A percentile compares a stretch with the other conserved stretches of the same genome.
phyloP scores from a whole-genome alignment of 1,140 invertebrate genomes.

The Panagrolaimus sp. region DNA sequence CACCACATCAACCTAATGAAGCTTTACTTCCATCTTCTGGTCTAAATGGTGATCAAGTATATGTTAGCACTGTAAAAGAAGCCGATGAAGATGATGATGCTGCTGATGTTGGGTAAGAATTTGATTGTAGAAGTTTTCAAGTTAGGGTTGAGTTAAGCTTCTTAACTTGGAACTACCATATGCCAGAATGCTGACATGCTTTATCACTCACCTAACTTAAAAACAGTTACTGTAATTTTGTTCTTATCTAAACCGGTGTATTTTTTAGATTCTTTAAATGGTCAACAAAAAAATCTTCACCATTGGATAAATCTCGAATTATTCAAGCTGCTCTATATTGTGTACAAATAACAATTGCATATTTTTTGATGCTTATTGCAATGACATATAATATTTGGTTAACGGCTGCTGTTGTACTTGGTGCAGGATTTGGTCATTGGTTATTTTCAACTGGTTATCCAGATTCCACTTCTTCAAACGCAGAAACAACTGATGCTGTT shows the following conservation, averaged over 20 bases:
- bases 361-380: slow-evolving; percentile 89
- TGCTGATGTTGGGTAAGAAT: slow-evolving; percentile 19
- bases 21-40: slow-evolving; percentile 7
- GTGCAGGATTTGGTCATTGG: slow-evolving; percentile 83
- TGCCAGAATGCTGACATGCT: too few species aligned
- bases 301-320: slow-evolving; percentile 14
- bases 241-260: too few species aligned
- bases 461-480: slow-evolving; percentile 26
- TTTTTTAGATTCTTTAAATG: slow-evolving; percentile 10
- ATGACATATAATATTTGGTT: slow-evolving; percentile 96
- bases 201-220: too few species aligned
- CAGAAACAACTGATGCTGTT: slow-evolving; percentile 28
- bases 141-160: too few species aligned
- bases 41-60: slow-evolving; percentile 13
- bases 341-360: slow-evolving; percentile 79
- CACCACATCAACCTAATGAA: neutral
- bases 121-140: too few species aligned
- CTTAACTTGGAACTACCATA: too few species aligned
- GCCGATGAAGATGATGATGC: slow-evolving; percentile 11
- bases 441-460: slow-evolving; percentile 67
- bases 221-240: too few species aligned
- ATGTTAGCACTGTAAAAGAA: slow-evolving; percentile 17
- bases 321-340: slow-evolving; percentile 68
- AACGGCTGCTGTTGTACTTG: slow-evolving; percentile 77
- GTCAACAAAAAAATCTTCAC: neutral